phyloP scores from a whole-genome alignment of 2,888 invertebrate species.

The Drosophila bunnanda region DNA sequence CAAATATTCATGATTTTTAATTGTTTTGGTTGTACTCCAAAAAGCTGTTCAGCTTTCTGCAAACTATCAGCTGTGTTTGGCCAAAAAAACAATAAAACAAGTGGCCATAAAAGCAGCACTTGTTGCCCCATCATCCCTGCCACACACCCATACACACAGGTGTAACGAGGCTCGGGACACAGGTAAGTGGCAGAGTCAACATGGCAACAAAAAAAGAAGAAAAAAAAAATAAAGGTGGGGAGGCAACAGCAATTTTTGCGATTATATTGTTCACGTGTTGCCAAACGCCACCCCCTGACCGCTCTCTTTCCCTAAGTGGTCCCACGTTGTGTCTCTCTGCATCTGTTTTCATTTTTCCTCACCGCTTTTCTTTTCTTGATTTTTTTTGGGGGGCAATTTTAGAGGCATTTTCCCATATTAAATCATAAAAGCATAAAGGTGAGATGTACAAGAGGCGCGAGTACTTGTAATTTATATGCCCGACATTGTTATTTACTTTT shows the following conservation, averaged over 20 bases:
- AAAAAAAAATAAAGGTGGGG: conserved; percentile 12
- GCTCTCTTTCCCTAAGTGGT: conserved; percentile 2
- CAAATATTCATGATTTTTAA: neutral
- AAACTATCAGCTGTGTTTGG: conserved; percentile 25
- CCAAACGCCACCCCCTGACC: conserved; percentile 10
- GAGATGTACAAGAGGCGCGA: conserved; percentile 41
- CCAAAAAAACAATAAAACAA: conserved; percentile 34
- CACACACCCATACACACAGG: conserved; percentile 10
- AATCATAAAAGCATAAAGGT: conserved; percentile 73
- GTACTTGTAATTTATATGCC: conserved; percentile 41
- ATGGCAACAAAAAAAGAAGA: conserved; percentile 21
- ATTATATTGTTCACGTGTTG: conserved; percentile 54
- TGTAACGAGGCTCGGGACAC: conserved; percentile 28
- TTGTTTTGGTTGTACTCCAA: neutral
- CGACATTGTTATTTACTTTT: conserved; percentile 39
- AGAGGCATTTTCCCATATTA: conserved; percentile 75
- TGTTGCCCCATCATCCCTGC: conserved; percentile 45
- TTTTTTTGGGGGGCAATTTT: conserved; percentile 56
- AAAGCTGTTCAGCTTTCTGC: neutral
- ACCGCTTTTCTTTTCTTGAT: conserved; percentile 28
- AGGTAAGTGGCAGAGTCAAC: conserved; percentile 48
- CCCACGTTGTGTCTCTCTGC: conserved; percentile 33
- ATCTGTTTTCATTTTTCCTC: conserved; percentile 32
- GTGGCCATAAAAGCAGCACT: conserved; percentile 44
- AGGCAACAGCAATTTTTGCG: conserved; percentile 42